phyloP scores from a whole-genome alignment of 2,888 invertebrate species.

The Exephanes ischioxanthus region DNA sequence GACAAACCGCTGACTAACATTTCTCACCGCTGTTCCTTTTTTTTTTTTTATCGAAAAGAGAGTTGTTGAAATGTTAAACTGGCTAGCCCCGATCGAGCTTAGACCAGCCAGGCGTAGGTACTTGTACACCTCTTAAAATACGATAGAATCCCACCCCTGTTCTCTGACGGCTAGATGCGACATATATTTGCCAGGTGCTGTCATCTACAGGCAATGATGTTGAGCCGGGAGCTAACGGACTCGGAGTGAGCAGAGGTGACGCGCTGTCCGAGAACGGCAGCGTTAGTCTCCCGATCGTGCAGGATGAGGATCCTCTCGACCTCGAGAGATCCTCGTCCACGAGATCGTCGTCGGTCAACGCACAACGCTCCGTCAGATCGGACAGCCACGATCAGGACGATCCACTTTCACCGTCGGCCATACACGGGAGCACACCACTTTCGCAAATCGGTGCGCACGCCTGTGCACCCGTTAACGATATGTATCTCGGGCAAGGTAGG shows the following conservation, averaged over 20 bases:
- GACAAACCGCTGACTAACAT: slow-evolving; percentile 42
- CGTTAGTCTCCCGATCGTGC: slow-evolving; percentile 76
- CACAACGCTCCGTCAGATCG: slow-evolving; percentile 80
- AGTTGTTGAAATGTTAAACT: slow-evolving; percentile 19
- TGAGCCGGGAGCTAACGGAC: slow-evolving; percentile 85
- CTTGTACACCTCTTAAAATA: slow-evolving; percentile 82
- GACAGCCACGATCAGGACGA: slow-evolving; percentile 82
- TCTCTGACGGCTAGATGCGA: slow-evolving; percentile 85
- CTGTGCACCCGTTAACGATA: slow-evolving; percentile 86
- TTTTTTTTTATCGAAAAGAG: slow-evolving; percentile 11
- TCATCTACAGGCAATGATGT: slow-evolving; percentile 86
- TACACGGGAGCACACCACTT: slow-evolving; percentile 94
- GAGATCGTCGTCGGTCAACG: slow-evolving; percentile 80
- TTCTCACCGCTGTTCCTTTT: slow-evolving; percentile 18
- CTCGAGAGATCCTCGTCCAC: slow-evolving; percentile 81
- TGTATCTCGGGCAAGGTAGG: slow-evolving; percentile 85
- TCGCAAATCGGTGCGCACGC: slow-evolving; percentile 93
- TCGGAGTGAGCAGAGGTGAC: slow-evolving; percentile 85
- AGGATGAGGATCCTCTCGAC: slow-evolving; percentile 76
- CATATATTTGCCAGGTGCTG: slow-evolving; percentile 86
- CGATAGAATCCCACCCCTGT: slow-evolving; percentile 84
- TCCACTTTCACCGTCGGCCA: slow-evolving; percentile 85
- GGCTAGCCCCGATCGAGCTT: slow-evolving; percentile 8
- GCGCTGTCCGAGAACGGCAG: slow-evolving; percentile 81
- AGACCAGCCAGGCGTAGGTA: slow-evolving; percentile 65